Evolutionary conservation across 2,797 vertebrate genomes (phyloP).

Genomic region (Mormyrops boulengeri): DNA sequence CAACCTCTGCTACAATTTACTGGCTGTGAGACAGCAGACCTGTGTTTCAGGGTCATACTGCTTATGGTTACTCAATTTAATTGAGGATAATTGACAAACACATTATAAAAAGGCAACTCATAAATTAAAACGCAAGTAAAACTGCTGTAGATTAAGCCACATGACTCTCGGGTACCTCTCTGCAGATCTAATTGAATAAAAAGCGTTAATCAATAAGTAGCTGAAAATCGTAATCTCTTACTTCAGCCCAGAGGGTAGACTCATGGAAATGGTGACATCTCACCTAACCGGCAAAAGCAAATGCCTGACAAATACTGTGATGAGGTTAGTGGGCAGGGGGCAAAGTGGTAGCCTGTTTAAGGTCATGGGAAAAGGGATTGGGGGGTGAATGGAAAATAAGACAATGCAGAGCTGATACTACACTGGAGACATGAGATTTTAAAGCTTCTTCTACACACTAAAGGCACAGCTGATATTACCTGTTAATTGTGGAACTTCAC

Average conservation of each 20-base stretch:
- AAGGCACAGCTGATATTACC: neutral
- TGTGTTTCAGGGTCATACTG: neutral
- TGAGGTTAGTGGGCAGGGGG: neutral
- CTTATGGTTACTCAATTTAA: neutral
- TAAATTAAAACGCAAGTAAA: conserved; percentile 10
- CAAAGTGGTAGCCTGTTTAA: neutral
- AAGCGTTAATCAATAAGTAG: conserved; percentile 22
- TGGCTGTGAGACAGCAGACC: neutral
- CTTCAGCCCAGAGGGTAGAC: conserved; percentile 6
- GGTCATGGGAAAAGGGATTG: neutral
- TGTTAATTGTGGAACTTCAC: neutral
- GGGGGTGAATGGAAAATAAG: neutral
- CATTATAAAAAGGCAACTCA: neutral
- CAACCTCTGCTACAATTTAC: neutral
- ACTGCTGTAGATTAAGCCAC: neutral
- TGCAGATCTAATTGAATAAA: conserved; percentile 21
- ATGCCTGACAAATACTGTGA: neutral
- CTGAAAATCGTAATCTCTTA: conserved; percentile 21
- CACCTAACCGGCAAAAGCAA: neutral
- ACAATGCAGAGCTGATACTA: neutral
- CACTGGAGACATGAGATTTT: neutral
- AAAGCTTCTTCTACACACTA: neutral
- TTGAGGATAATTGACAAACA: neutral
- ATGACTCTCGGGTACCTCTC: conserved; percentile 3
- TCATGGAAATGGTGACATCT: conserved; percentile 14